A percentile compares a stretch with the other conserved stretches of the same genome.
These are phyloP conservation scores for Athalia circularis DNA, from an alignment of 2,888 invertebrate genomes.

Conservation along the genomic window DNA sequence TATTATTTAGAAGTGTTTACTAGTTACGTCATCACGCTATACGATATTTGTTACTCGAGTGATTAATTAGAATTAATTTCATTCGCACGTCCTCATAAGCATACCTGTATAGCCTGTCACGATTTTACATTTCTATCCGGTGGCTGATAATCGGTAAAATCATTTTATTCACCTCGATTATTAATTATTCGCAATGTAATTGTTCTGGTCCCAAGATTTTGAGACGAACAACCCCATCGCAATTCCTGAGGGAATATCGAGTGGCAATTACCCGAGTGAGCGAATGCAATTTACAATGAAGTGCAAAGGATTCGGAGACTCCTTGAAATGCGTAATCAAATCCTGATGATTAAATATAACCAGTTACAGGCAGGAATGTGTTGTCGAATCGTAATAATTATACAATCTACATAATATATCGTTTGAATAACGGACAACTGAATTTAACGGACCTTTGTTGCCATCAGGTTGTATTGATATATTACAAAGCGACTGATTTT, in stretches of 20 bases:
- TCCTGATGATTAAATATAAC: neutral
- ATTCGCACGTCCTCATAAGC: too few species aligned
- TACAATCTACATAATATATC: neutral
- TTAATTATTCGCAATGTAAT: too few species aligned
- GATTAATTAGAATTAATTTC: too few species aligned
- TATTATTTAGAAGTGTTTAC: conserved; percentile 23
- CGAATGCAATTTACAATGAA: conserved; percentile 28
- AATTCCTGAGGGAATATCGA: neutral
- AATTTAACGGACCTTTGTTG: conserved; percentile 7
- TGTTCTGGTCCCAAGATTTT: too few species aligned
- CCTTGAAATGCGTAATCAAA: conserved; percentile 5
- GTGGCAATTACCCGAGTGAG: neutral
- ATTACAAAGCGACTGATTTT: conserved; percentile 20
- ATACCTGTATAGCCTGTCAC: too few species aligned
- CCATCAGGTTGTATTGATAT: conserved; percentile 7
- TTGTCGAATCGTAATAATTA: neutral
- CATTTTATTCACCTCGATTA: too few species aligned
- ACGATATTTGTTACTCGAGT: conserved; percentile 3
- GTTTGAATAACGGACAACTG: neutral
- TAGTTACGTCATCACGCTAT: conserved; percentile 15
- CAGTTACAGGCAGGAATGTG: neutral
- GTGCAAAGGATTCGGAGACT: neutral
- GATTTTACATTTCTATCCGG: too few species aligned
- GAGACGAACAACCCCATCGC: too few species aligned
- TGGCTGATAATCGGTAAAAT: too few species aligned